phyloP scores from a whole-genome alignment of 2,888 invertebrate genomes.

The Sesia bembeciformis region DNA sequence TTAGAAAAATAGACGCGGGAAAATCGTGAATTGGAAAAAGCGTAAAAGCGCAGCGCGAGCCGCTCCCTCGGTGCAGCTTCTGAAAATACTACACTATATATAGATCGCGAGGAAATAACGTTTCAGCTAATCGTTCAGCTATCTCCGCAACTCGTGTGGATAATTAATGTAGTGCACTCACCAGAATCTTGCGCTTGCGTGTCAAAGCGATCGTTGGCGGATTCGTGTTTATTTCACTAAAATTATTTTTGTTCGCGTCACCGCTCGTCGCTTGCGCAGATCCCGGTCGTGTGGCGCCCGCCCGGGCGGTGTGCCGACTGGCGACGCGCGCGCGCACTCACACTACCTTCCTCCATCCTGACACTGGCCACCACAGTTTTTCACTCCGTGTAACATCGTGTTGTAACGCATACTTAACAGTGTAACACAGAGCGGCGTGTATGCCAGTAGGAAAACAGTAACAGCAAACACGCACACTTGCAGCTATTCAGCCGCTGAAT shows the following conservation, averaged over 20 bases:
- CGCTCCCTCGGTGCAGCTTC: constrained; percentile 41
- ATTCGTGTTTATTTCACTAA: constrained; percentile 58
- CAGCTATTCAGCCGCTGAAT: constrained; percentile 32
- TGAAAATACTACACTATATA: constrained; percentile 58
- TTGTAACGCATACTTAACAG: no score
- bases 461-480: background rate
- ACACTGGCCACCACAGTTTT: background rate
- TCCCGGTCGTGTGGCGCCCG: constrained; percentile 73
- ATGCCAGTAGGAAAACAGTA: constrained; percentile 4
- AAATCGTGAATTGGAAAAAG: constrained; percentile 24
- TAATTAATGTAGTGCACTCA: constrained; percentile 27
- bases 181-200: constrained; percentile 69
- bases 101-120: constrained; percentile 24
- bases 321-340: constrained; percentile 27
- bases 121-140: background rate
- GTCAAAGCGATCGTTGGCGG: constrained; percentile 41
- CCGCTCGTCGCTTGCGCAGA: constrained; percentile 64
- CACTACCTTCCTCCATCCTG: constrained; percentile 1
- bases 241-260: constrained; percentile 49
- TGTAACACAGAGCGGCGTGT: no score
- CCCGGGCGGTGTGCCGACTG: constrained; percentile 73
- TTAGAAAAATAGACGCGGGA: constrained; percentile 11
- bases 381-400: background rate
- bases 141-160: background rate
- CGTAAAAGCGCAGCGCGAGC: constrained; percentile 34